Evolutionary conservation across 2,113 vertebrate genomes (phyloP), one percentile per base, ranked within the genome.

Genomic region (Pelodiscus sinensis): DNA sequence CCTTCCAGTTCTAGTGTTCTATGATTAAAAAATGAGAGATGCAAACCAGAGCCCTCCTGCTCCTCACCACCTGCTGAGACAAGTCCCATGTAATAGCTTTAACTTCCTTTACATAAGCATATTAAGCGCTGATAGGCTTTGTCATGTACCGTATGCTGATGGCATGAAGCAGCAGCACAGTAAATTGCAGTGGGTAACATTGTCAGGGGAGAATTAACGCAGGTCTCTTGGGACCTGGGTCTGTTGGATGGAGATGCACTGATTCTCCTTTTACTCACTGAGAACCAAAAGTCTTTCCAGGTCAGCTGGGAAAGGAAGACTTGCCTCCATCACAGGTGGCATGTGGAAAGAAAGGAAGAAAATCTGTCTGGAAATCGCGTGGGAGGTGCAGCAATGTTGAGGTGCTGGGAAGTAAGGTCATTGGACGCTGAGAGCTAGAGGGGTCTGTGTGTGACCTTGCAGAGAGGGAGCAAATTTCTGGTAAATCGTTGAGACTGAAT

Each of bases 81-180:
- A 93, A 94, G 87, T 93, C 55, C 44, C 57, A 19, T 51, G 44
- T 65, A 94, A 93, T 87, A 90, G 75, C 31, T 90, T 94, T 94
- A 94, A 79, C 75, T 94, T 94, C 78, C 60, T 29, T 91, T 55
- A 71, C 65, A 19, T 71, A 71, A 35, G 65, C 77, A 38, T 85
- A 84, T 80, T 89, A 73, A 25, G 6, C 38, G 93, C 60, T 86
- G 92, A 86, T 84, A 82, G 75, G 85, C 96, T 96, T 92, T 93
- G 56, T 85, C 21, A 87, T 94, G 88, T 31, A 65, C 87, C 89
- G 56, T 60, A 35, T 79, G 65, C 52, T 87, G 78, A 51, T 82
- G 78, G 86, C 84, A 60, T 85, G 93, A 92, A 51, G 57, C 31
- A 50, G 60, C 5, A 58, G n/a, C 54, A 79, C 92, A 79, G 44